These are phyloP conservation scores for Lathamus discolor DNA, from an alignment of 2,113 vertebrate species.

Conservation along the genomic window DNA sequence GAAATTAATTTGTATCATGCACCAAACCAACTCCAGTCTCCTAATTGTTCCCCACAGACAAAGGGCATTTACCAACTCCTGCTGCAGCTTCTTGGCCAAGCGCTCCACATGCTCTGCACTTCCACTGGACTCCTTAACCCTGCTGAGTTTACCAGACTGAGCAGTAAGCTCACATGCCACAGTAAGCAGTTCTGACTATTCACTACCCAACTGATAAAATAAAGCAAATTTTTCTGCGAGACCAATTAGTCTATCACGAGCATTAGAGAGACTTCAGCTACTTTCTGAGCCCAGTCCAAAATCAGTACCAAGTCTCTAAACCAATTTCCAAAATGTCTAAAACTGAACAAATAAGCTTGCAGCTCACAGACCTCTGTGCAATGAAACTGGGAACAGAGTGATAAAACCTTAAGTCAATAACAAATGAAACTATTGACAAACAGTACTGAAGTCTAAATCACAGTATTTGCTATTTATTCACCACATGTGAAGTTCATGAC, in stretches of 20 bases:
- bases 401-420: not conserved
- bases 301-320: not conserved
- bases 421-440: constrained; percentile 8
- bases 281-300: not conserved
- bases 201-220: not conserved
- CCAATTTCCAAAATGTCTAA: not conserved
- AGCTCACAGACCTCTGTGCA: not conserved
- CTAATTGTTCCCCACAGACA: not conserved
- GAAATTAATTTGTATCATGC: not conserved
- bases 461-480: not conserved
- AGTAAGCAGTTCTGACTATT: not conserved
- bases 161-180: not conserved
- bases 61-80: not conserved
- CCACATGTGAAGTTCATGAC: not conserved
- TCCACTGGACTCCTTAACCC: not conserved
- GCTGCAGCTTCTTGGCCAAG: not conserved
- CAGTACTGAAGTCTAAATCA: not conserved
- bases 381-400: not conserved
- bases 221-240: not conserved
- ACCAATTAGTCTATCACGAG: not conserved
- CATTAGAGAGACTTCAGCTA: not conserved
- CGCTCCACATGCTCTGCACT: not conserved
- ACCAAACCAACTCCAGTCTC: not conserved
- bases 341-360: not conserved
- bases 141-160: not conserved